Conservation (phyloP, 2,888 invertebrate genomes). For the Xestobium rufovillosum region DNA sequence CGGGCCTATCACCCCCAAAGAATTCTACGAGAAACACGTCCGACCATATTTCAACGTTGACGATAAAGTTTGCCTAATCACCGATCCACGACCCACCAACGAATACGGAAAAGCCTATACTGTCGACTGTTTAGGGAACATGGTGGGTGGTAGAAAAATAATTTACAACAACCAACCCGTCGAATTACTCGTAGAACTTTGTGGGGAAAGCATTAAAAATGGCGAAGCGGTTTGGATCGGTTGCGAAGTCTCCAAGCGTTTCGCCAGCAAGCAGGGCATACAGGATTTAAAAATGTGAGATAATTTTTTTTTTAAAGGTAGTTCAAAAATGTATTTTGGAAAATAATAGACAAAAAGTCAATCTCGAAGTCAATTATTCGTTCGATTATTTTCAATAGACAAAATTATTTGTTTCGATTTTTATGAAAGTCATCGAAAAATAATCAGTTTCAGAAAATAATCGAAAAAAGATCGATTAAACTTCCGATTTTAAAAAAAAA, state of each 20-base stretch:
- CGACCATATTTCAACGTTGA: conserved; percentile 73
- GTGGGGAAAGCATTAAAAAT: conserved; percentile 67
- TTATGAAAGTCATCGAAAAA: no score
- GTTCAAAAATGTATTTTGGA: no score
- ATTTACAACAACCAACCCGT: conserved; percentile 85
- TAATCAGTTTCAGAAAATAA: no score
- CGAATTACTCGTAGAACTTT: conserved; percentile 65
- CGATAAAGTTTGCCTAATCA: conserved; percentile 81
- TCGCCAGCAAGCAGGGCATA: conserved; percentile 69
- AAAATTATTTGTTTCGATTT: no score
- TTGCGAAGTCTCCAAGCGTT: conserved; percentile 77
- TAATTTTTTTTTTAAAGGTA: no score
- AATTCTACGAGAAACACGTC: conserved; percentile 74
- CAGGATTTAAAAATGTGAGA: conserved; percentile 70
- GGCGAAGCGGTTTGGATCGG: conserved; percentile 91
- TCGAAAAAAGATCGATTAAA: no score
- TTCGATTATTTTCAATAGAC: no score
- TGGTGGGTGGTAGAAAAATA: conserved; percentile 69
- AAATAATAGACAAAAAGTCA: no score
- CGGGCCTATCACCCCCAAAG: conserved; percentile 67
- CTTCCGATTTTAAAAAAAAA: no score
- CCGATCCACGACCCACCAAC: conserved; percentile 74
- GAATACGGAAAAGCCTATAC: conserved; percentile 76
- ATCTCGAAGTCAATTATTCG: no score
- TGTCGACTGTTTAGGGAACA: conserved; percentile 81